phyloP scores from a whole-genome alignment of 2,797 vertebrate genomes.

The Percopsis omiscomaycus region DNA sequence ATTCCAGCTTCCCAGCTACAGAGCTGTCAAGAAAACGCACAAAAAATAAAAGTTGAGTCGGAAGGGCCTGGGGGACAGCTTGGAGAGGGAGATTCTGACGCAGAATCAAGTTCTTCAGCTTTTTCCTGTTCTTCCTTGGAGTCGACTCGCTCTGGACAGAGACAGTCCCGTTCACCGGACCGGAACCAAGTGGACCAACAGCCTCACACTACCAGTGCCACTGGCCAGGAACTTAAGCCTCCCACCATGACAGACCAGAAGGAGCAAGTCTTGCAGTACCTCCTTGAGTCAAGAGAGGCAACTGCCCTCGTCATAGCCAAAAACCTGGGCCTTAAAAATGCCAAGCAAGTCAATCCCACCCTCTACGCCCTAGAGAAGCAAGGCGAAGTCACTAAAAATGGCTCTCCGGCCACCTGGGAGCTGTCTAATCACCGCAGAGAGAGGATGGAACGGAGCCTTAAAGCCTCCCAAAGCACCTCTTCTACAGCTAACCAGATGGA shows the following conservation, averaged over 20 bases:
- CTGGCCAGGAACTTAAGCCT: slow-evolving; percentile 29
- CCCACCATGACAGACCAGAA: slow-evolving; percentile 81
- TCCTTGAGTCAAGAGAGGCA: slow-evolving; percentile 71
- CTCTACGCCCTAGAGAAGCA: slow-evolving; percentile 85
- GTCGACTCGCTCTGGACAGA: slow-evolving; percentile 42
- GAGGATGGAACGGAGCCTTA: slow-evolving; percentile 83
- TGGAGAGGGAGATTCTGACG: slow-evolving; percentile 60
- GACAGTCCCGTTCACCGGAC: slow-evolving; percentile 34
- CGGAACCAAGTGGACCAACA: slow-evolving; percentile 11
- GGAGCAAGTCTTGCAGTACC: slow-evolving; percentile 82
- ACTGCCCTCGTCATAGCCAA: slow-evolving; percentile 85
- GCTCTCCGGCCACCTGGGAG: slow-evolving; percentile 80
- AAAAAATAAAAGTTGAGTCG: slow-evolving; percentile 4
- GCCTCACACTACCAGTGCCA: slow-evolving; percentile 6
- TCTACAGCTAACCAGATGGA: slow-evolving; percentile 3
- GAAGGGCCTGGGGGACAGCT: slow-evolving; percentile 11
- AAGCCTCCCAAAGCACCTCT: slow-evolving; percentile 51
- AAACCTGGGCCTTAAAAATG: slow-evolving; percentile 80
- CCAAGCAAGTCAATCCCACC: slow-evolving; percentile 83
- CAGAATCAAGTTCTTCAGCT: slow-evolving; percentile 56
- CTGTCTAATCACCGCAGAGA: slow-evolving; percentile 82
- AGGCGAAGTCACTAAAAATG: slow-evolving; percentile 81
- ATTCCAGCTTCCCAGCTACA: slow-evolving; percentile 3
- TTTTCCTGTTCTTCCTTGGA: slow-evolving; percentile 55
- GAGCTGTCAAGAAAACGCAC: slow-evolving; percentile 13